Evolutionary conservation across 2,888 invertebrate species (phyloP), one percentile per base, ranked within the genome.

Genomic region (Pseudococcus jackbeardsleyi): DNA sequence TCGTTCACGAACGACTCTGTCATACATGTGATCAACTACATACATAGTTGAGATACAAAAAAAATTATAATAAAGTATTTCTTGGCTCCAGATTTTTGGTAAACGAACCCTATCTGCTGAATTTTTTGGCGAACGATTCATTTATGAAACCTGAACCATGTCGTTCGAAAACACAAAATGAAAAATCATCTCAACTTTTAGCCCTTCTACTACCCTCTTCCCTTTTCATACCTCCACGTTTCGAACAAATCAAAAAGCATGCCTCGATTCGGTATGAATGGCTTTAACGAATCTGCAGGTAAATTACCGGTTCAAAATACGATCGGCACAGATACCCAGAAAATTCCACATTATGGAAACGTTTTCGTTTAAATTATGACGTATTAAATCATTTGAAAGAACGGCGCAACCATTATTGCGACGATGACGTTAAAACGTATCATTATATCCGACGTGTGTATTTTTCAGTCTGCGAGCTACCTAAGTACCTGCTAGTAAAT

Each of bases 381-480:
- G 19, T 64, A 64, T 64, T 64, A 64, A 64, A 64, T 64, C 6
- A 19, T 19, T 8, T 5, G 3, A 42, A 42, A 42, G 64, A 8
- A 64, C 19, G 64, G 64, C 64, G n/a, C 64, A 8, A 9, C 64
- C 68, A 68, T 68, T 68, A 12, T 22, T 26, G 7, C 68, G 68
- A 68, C 68, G 68, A 54, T n/a, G 54, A 26, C 68, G 26, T 26
- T 26, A 26, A 26, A 68, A 68, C 68, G 68, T 68, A 68, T 68
- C 68, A 68, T 68, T 68, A 68, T 68, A 68, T 68, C 22, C 68
- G 68, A 68, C 68, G 26, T 26, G 68, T 68, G n/a, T n/a, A 68
- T 68, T 68, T 68, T 68, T 68, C 11, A 3, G 0, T 15, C 68
- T 26, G n/a, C 17, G 54, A 54, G 54, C 68, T 68, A n/a, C 6